These are phyloP conservation scores for Drosophila trichaetosa DNA, from an alignment of 2,888 invertebrate genomes.

Conservation along the genomic window DNA sequence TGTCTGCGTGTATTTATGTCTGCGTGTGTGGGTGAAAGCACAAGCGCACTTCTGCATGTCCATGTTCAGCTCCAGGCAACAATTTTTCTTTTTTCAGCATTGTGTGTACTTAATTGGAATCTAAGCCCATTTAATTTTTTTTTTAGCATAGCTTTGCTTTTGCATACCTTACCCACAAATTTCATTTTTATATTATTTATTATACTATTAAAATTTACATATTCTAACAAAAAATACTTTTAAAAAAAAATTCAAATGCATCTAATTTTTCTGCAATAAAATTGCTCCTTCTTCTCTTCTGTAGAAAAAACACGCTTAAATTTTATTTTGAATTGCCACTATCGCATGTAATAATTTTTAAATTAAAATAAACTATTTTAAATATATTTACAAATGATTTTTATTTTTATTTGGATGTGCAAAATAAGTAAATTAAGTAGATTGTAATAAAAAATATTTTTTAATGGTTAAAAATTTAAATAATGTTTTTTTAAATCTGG, in stretches of 20 bases:
- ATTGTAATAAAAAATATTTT: background rate
- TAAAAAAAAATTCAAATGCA: background rate
- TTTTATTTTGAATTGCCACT: background rate
- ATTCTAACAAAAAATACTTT: background rate
- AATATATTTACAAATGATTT: background rate
- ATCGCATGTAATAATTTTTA: background rate
- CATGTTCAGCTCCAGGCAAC: slow-evolving; percentile 15
- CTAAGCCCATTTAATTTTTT: slow-evolving; percentile 50
- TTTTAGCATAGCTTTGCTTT: slow-evolving; percentile 15
- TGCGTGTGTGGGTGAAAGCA: slow-evolving; percentile 16
- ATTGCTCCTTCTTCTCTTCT: background rate
- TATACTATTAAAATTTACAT: background rate
- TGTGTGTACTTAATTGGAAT: slow-evolving; percentile 63
- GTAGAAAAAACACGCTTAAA: background rate
- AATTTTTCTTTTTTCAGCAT: slow-evolving; percentile 5
- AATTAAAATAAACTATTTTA: background rate
- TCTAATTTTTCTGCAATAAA: background rate
- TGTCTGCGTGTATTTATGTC: slow-evolving; percentile 19
- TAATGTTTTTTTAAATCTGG: background rate
- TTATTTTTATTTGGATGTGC: background rate
- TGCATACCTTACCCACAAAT: background rate
- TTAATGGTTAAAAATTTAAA: background rate
- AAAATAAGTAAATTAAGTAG: background rate
- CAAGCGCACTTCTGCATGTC: slow-evolving; percentile 7
- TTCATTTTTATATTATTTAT: slow-evolving; percentile 17